Percentiles rank a stretch among this genome's conserved stretches.
Evolutionary conservation across 2,113 vertebrate genomes (phyloP).

Genomic region (Tenrec ecaudatus): DNA sequence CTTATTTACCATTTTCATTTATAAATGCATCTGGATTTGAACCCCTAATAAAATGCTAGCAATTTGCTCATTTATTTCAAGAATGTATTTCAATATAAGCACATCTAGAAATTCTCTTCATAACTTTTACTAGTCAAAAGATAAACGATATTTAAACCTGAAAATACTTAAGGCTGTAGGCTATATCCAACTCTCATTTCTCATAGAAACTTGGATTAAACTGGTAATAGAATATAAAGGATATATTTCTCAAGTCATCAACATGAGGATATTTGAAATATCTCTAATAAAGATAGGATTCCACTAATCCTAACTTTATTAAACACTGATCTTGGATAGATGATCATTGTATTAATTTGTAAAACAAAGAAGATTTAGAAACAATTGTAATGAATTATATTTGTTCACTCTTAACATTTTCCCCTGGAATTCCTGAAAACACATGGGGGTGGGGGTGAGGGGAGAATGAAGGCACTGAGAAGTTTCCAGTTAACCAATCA

Average conservation of each 20-base stretch:
- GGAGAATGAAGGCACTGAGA: slow-evolving; percentile 41
- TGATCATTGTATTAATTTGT: background rate
- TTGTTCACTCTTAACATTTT: background rate
- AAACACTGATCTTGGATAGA: background rate
- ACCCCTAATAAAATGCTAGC: background rate
- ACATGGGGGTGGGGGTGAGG: slow-evolving; percentile 9
- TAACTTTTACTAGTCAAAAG: background rate
- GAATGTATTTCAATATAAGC: background rate
- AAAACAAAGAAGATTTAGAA: slow-evolving; percentile 13
- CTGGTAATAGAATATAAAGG: background rate
- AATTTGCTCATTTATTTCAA: background rate
- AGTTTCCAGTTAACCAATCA: slow-evolving; percentile 70
- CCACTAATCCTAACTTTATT: background rate
- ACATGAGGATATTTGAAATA: background rate
- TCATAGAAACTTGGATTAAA: background rate
- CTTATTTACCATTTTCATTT: background rate
- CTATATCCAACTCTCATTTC: too few relatives aligned
- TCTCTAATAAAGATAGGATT: background rate
- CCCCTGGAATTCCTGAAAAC: background rate
- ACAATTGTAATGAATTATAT: background rate
- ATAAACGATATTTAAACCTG: background rate
- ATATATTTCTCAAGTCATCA: background rate
- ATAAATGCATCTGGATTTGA: background rate
- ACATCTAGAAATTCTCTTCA: background rate
- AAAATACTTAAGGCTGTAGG: background rate